Evolutionary conservation across 2,888 invertebrate genomes (phyloP), one percentile per base, ranked within the genome.

Genomic region (Kryphioiulus occultus): DNA sequence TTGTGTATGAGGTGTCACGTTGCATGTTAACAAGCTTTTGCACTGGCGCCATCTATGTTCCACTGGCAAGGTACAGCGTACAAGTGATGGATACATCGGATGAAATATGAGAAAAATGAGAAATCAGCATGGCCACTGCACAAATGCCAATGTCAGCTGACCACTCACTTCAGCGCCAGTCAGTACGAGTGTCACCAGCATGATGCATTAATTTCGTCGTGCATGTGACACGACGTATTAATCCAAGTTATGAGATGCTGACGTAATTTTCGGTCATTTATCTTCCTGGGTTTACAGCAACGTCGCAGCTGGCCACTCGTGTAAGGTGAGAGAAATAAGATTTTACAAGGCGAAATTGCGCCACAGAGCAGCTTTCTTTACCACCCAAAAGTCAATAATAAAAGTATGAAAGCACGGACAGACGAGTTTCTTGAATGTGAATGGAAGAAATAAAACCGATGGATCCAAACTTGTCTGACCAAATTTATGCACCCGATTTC

Each of bases 201-300:
- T 17, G 84, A 84, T 35, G 84, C 84, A 84, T 84, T 35, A 84
- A 84, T 84, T 84, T 84, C 35, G n/a, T 22, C 12, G 35, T 32
- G 68, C 22, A 68, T 68, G 39, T 84, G 84, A 42, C 42, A 39
- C 84, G 35, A 22, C 39, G 30, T 35, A 84, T 84, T 84, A 84
- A 84, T 84, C 84, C 35, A 84, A 84, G 84, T 84, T 84, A 84
- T 84, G 84, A 84, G 84, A 42, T 22, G 7, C 35, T n/a, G 42
- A 84, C 84, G 84, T 84, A 84, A 84, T 84, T 84, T 84, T 32
- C 84, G 35, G 35, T 84, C 84, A 84, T 84, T 84, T 84, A 84
- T 84, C 84, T 84, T 84, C 35, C 9, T n/a, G n/a, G 35, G 35
- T 84, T 35, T 30, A 30, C 35, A 2, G 19, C 19, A 19, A 9